Evolutionary conservation across 2,888 invertebrate species (phyloP).

Genomic region (Odontothrips loti): DNA sequence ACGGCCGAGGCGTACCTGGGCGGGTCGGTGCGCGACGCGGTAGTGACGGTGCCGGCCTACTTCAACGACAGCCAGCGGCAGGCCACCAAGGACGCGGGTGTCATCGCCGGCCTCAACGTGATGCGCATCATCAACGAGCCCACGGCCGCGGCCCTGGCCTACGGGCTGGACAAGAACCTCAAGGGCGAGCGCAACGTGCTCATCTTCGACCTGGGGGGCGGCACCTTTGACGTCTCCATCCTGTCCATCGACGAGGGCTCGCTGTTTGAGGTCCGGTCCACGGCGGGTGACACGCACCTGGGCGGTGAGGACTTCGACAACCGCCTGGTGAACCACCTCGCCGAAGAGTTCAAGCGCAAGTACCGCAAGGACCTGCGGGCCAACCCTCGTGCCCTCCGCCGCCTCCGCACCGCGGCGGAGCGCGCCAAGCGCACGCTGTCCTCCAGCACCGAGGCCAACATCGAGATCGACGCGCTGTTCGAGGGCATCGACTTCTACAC

Average conservation of each 20-base stretch:
- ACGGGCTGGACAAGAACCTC: slow-evolving; percentile 58
- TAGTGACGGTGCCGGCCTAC: slow-evolving; percentile 74
- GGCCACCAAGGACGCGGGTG: slow-evolving; percentile 62
- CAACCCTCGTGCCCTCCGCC: slow-evolving; percentile 49
- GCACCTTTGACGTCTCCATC: slow-evolving; percentile 88
- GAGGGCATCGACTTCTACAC: slow-evolving; percentile 58
- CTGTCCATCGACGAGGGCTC: slow-evolving; percentile 66
- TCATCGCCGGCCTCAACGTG: slow-evolving; percentile 62
- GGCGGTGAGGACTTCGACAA: slow-evolving; percentile 65
- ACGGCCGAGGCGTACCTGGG: slow-evolving; percentile 68
- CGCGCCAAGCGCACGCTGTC: slow-evolving; percentile 52
- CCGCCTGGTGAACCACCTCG: slow-evolving; percentile 55
- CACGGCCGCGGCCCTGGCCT: slow-evolving; percentile 56
- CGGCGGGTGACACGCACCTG: slow-evolving; percentile 79
- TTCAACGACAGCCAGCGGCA: slow-evolving; percentile 61
- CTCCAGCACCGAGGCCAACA: slow-evolving; percentile 51
- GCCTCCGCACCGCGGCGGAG: slow-evolving; percentile 53
- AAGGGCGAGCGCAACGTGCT: slow-evolving; percentile 54
- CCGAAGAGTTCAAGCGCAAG: slow-evolving; percentile 55
- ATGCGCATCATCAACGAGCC: slow-evolving; percentile 59
- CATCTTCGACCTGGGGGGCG: slow-evolving; percentile 61
- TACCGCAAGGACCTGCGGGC: slow-evolving; percentile 49
- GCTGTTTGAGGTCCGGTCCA: slow-evolving; percentile 72
- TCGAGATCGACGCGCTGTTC: slow-evolving; percentile 40
- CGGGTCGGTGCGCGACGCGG: slow-evolving; percentile 41